Percentiles rank a stretch among this genome's conserved stretches.
Evolutionary conservation across 2,888 invertebrate species (phyloP).

Genomic region (Melitaea athalia): DNA sequence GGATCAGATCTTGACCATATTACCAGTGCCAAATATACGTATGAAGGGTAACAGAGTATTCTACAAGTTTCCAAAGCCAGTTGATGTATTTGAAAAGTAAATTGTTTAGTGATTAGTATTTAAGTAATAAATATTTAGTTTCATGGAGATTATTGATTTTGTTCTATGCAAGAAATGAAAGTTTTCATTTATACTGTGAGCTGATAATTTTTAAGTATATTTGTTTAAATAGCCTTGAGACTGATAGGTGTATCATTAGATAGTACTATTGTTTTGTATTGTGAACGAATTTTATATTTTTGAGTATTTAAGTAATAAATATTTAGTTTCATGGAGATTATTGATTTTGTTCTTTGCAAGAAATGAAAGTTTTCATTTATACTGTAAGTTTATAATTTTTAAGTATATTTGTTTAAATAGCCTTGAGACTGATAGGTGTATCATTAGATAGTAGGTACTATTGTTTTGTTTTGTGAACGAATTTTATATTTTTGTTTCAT

Average conservation of each 20-base stretch:
- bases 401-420: conserved; percentile 35
- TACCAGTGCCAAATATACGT: conserved; percentile 4
- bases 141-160: conserved; percentile 34
- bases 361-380: conserved; percentile 27
- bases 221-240: conserved; percentile 35
- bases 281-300: not conserved
- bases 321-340: conserved; percentile 35
- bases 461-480: not conserved
- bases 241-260: conserved; percentile 30
- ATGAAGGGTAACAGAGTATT: conserved; percentile 6
- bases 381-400: conserved; percentile 27
- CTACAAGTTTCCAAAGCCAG: conserved; percentile 11
- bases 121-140: conserved; percentile 35
- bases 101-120: conserved; percentile 37
- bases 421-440: conserved; percentile 29
- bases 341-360: conserved; percentile 38
- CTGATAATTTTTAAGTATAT: conserved; percentile 31
- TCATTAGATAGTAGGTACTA: conserved; percentile 33
- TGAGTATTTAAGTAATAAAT: conserved; percentile 34
- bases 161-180: conserved; percentile 36
- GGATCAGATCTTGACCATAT: conserved; percentile 30
- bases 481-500: too few relatives aligned
- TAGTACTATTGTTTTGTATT: conserved; percentile 26
- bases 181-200: conserved; percentile 17
- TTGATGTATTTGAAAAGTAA: conserved; percentile 36